A percentile compares a stretch with the other conserved stretches of the same genome.
phyloP scores from a whole-genome alignment of 1,140 invertebrate species.

The Drosophila orosa region DNA sequence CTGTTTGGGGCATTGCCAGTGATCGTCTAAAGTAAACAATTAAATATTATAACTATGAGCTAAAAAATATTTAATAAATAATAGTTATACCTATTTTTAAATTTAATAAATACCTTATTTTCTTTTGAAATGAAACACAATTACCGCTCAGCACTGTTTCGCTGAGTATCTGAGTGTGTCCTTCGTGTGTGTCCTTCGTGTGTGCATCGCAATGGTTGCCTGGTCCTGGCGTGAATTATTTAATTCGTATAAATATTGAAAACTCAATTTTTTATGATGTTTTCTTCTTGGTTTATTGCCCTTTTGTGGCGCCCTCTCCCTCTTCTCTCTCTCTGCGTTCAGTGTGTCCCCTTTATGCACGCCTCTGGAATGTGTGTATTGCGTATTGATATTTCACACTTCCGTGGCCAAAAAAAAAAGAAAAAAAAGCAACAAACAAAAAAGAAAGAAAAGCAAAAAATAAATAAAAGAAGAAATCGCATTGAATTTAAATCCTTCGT shows the following conservation, averaged over 20 bases:
- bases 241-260: constrained; percentile 82
- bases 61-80: neutral
- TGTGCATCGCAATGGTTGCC: constrained; percentile 1
- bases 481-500: constrained; percentile 41
- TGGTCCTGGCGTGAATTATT: constrained; percentile 66
- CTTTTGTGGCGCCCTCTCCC: constrained; percentile 70
- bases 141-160: neutral
- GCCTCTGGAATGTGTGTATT: constrained; percentile 4
- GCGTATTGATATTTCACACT: constrained; percentile 51
- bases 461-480: constrained; percentile 6
- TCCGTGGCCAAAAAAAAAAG: constrained; percentile 21
- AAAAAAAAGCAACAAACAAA: neutral
- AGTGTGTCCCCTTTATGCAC: neutral
- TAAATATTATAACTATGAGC: neutral
- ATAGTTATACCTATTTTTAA: neutral
- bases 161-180: neutral
- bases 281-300: constrained; percentile 77
- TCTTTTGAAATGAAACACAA: neutral
- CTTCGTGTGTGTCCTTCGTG: neutral
- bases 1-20: neutral
- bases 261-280: constrained; percentile 80
- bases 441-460: neutral
- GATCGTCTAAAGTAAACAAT: neutral
- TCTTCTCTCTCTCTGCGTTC: constrained; percentile 41
- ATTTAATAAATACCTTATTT: neutral